Evolutionary conservation across 2,888 invertebrate genomes (phyloP).

Genomic region (Pyrocoelia pectoralis): DNA sequence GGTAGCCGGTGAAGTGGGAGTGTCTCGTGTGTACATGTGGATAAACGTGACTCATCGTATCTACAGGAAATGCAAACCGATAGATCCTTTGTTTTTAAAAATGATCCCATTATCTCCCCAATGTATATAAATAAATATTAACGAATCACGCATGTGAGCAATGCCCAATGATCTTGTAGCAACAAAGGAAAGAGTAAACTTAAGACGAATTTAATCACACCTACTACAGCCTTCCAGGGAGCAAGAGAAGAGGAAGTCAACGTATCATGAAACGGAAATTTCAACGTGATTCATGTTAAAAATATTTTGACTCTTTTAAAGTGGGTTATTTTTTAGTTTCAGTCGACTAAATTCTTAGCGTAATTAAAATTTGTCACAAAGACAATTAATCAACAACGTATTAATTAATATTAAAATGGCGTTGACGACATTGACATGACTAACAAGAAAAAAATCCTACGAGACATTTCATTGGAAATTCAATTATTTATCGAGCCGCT

Average conservation of each 20-base stretch:
- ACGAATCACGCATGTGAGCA: not conserved
- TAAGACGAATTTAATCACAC: too few species aligned
- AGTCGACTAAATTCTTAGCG: not conserved
- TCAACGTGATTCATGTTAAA: not conserved
- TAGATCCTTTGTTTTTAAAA: constrained; percentile 45
- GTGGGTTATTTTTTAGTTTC: not conserved
- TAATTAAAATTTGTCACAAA: not conserved
- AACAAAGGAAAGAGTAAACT: too few species aligned
- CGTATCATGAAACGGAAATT: constrained; percentile 7
- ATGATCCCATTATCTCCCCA: not conserved
- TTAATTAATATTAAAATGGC: too few species aligned
- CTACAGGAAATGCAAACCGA: constrained; percentile 45
- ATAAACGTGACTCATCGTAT: constrained; percentile 39
- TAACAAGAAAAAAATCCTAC: too few species aligned
- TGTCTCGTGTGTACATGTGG: constrained; percentile 42
- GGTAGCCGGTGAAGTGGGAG: constrained; percentile 44
- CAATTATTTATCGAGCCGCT: not conserved
- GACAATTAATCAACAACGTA: not conserved
- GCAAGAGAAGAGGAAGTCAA: not conserved
- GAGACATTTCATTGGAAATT: not conserved
- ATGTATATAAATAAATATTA: not conserved
- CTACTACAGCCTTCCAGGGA: not conserved
- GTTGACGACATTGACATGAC: not conserved
- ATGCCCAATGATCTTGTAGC: too few species aligned
- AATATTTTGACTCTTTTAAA: not conserved